Percentiles rank a stretch among this genome's conserved stretches.
Conservation (phyloP, 2,888 invertebrate genomes). For the Muschampia plurimacula region DNA sequence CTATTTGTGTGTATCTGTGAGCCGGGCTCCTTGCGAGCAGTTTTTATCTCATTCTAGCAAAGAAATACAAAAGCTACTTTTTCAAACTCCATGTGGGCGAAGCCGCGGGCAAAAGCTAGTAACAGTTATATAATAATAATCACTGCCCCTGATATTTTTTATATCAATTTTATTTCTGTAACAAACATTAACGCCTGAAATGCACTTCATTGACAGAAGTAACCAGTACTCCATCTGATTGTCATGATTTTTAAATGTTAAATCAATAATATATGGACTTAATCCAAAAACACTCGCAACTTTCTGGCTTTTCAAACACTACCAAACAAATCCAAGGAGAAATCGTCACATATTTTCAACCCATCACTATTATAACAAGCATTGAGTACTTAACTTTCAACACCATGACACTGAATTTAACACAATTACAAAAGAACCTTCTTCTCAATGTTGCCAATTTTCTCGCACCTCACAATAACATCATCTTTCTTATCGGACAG, state of each 20-base stretch:
- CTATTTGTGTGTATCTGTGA: no score
- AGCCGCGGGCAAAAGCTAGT: no score
- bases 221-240: neutral
- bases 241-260: neutral
- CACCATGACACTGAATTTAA: neutral
- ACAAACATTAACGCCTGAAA: neutral
- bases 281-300: neutral
- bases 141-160: no score
- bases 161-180: no score
- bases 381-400: neutral
- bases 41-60: no score
- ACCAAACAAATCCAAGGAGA: neutral
- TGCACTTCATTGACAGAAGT: neutral
- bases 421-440: slow-evolving; percentile 62
- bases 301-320: neutral
- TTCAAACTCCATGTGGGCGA: no score
- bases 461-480: slow-evolving; percentile 54
- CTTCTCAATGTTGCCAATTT: slow-evolving; percentile 50
- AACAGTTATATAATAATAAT: no score
- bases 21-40: no score
- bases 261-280: neutral
- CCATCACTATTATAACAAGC: neutral
- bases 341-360: neutral
- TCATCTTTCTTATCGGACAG: slow-evolving; percentile 62
- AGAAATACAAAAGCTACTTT: no score